Evolutionary conservation across 2,113 vertebrate genomes (phyloP), one percentile per base, ranked within the genome.

Genomic region (Atrichornis clamosus): DNA sequence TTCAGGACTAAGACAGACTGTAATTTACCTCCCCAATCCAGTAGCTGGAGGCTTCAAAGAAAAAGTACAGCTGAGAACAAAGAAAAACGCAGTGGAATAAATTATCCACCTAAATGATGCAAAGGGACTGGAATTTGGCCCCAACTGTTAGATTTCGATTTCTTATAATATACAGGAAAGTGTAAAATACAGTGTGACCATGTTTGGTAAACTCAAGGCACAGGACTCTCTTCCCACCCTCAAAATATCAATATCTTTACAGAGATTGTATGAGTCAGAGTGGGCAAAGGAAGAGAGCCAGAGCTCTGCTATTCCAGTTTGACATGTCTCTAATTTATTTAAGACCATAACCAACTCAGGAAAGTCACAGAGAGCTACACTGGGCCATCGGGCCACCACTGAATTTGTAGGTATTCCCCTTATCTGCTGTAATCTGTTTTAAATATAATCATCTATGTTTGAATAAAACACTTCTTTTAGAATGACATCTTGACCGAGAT

Each of bases 41-140:
- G 96, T 96, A 96, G 96, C 93, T 83, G 65, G 72, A 97, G 72
- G 92, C 90, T 97, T 94, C 95, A 94, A 96, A 96, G 79, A 68
- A 79, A 94, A 93, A 91, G 47, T 56, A 88, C 84, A 94, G 87
- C 82, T 81, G 93, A 96, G 64, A 96, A 86, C 75, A 93, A 96
- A 95, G 88, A n/a, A 93, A 96, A 94, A 90, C 80, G 86, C 58
- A 90, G 85, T 13, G 47, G 93, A 96, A 96, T 72, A 92, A 96
- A 95, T 97, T 95, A 94, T 92, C 90, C 74, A 94, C 90, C 85
- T 95, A 88, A 90, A 42, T 95, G 95, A 97, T 90, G 92, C 81
- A 94, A 93, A 96, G 75, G 42, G 75, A 64, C 79, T 93, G 95
- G 96, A 96, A 96, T 97, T 90, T 6, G 11, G 85, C 85, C 92